Conservation (phyloP, 2,888 invertebrate species). For the Allacma fusca region DNA sequence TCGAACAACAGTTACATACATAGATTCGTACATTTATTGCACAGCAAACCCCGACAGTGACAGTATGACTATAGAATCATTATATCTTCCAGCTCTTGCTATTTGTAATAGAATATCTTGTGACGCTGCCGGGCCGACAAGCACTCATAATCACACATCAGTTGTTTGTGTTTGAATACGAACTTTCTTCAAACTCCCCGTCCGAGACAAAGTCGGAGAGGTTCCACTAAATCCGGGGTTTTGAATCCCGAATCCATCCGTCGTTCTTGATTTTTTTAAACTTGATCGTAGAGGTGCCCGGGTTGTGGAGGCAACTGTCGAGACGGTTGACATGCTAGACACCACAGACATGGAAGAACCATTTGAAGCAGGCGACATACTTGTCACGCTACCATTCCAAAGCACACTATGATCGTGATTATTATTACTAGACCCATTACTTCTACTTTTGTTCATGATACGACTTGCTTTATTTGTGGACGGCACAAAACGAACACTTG, state of each 20-base stretch:
- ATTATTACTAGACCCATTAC: slow-evolving; percentile 53
- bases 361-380: slow-evolving; percentile 51
- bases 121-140: background rate
- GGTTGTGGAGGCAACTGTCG: slow-evolving; percentile 64
- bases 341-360: slow-evolving; percentile 58
- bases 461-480: slow-evolving; percentile 47
- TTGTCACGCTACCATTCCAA: slow-evolving; percentile 60
- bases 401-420: slow-evolving; percentile 36
- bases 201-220: slow-evolving; percentile 82
- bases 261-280: slow-evolving; percentile 78
- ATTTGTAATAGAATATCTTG: background rate
- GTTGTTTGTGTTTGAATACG: slow-evolving; percentile 91
- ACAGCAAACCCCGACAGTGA: background rate
- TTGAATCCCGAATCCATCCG: slow-evolving; percentile 78
- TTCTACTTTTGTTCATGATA: slow-evolving; percentile 47
- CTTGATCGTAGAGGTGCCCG: slow-evolving; percentile 78
- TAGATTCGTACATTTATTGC: background rate
- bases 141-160: slow-evolving; percentile 69
- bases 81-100: background rate
- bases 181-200: slow-evolving; percentile 89
- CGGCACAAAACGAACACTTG: slow-evolving; percentile 67
- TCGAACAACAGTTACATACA: background rate
- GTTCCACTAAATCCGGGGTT: slow-evolving; percentile 86
- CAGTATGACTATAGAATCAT: background rate
- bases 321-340: slow-evolving; percentile 57